These are phyloP conservation scores for Spodoptera littoralis DNA, from an alignment of 2,888 invertebrate species.

Conservation along the genomic window DNA sequence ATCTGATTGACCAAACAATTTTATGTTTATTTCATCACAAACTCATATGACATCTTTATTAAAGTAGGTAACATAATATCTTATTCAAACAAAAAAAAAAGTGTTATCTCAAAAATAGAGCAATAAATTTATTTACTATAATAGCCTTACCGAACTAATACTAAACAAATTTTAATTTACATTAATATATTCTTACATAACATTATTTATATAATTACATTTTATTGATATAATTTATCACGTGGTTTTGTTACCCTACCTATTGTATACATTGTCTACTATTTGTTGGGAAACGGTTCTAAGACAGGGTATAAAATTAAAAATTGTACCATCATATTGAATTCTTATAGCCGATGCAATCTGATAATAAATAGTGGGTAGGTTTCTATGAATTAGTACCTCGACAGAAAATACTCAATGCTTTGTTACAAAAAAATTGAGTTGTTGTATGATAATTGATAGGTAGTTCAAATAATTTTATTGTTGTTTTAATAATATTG, in stretches of 20 bases:
- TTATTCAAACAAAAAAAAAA: conserved; percentile 63
- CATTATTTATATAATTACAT: conserved; percentile 72
- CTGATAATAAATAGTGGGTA: conserved; percentile 51
- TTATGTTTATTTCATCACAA: conserved; percentile 84
- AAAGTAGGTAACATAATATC: conserved; percentile 68
- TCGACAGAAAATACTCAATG: conserved; percentile 25
- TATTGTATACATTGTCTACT: conserved; percentile 58
- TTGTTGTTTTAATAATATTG: conserved; percentile 5
- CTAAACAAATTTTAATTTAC: conserved; percentile 73
- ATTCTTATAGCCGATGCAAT: conserved; percentile 44
- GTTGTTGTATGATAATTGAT: no score
- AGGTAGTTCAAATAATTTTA: no score
- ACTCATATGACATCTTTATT: conserved; percentile 70
- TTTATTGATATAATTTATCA: conserved; percentile 82
- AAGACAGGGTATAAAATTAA: conserved; percentile 32
- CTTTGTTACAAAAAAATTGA: background rate
- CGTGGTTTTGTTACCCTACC: conserved; percentile 81
- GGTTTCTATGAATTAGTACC: conserved; percentile 41
- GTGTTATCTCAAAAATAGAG: conserved; percentile 68
- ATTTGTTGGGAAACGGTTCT: conserved; percentile 22
- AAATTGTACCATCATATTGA: conserved; percentile 47
- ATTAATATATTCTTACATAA: conserved; percentile 64
- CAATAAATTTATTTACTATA: conserved; percentile 69
- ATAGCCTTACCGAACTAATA: conserved; percentile 71
- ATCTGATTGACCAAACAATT: conserved; percentile 74